phyloP scores from a whole-genome alignment of 2,888 invertebrate genomes.

The Seira ritae region DNA sequence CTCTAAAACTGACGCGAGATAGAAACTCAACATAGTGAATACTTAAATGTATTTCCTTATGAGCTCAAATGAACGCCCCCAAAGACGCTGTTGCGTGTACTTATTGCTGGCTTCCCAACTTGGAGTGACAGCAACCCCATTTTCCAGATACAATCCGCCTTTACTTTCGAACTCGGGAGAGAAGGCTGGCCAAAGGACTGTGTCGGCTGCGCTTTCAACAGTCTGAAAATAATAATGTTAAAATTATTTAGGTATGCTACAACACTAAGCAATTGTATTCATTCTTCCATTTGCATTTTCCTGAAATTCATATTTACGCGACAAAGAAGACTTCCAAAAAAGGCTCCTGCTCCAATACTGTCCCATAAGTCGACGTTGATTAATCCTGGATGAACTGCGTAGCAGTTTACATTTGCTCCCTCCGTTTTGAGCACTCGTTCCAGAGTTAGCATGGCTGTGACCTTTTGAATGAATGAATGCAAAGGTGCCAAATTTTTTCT shows the following conservation, averaged over 20 bases:
- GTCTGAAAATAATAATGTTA: conserved; percentile 81
- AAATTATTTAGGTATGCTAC: too few relatives aligned
- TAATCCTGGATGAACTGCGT: conserved; percentile 90
- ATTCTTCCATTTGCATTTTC: not conserved
- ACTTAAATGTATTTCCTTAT: conserved; percentile 40
- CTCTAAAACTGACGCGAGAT: too few relatives aligned
- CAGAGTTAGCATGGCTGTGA: conserved; percentile 80
- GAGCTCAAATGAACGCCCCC: conserved; percentile 34
- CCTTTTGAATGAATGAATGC: too few relatives aligned
- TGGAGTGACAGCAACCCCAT: conserved; percentile 29
- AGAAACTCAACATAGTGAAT: too few relatives aligned
- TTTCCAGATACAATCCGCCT: conserved; percentile 87
- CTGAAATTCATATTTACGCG: conserved; percentile 4
- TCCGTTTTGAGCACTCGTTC: conserved; percentile 79
- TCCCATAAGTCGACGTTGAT: conserved; percentile 88
- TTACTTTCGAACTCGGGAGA: conserved; percentile 83
- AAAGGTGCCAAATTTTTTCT: too few relatives aligned
- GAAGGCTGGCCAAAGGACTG: conserved; percentile 87
- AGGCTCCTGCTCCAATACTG: conserved; percentile 40
- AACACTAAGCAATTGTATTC: not conserved
- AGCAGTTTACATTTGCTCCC: conserved; percentile 80
- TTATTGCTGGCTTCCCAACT: conserved; percentile 45
- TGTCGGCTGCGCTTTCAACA: conserved; percentile 86
- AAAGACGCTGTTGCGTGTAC: conserved; percentile 32
- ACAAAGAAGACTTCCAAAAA: conserved; percentile 37